These are phyloP conservation scores for Salvelinus alpinus DNA, from an alignment of 2,113 vertebrate genomes.

Conservation along the genomic window DNA sequence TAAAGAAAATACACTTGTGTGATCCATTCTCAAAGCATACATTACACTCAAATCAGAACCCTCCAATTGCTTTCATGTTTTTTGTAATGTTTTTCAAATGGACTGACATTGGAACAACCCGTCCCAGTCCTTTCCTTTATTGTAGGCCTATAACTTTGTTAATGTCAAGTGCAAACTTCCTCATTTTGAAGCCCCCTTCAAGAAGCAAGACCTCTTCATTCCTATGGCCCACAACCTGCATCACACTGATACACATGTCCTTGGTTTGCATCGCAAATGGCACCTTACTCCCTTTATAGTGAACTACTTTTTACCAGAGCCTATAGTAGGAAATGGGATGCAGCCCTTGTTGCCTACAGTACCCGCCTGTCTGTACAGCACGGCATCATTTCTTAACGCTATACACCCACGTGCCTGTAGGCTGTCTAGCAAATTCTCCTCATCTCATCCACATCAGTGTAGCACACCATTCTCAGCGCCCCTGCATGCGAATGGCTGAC, in stretches of 20 bases:
- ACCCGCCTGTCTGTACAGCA: background rate
- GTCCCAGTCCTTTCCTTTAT: too few relatives aligned
- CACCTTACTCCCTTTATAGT: background rate
- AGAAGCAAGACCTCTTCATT: background rate
- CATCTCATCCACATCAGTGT: constrained; percentile 7
- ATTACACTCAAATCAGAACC: background rate
- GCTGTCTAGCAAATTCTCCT: constrained; percentile 24
- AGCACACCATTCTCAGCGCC: background rate
- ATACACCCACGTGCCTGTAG: constrained; percentile 23
- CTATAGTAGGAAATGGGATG: background rate
- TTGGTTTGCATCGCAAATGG: constrained; percentile 24
- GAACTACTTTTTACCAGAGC: too few relatives aligned
- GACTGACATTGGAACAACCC: too few relatives aligned
- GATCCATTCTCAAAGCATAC: background rate
- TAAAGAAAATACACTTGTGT: constrained; percentile 14
- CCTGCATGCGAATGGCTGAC: constrained; percentile 21
- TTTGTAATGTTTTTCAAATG: too few relatives aligned
- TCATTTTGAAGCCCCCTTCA: background rate
- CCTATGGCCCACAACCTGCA: background rate
- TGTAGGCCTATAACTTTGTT: background rate
- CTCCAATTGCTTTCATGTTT: too few relatives aligned
- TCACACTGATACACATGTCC: constrained; percentile 42
- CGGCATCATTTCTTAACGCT: constrained; percentile 24
- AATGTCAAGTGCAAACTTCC: constrained; percentile 6
- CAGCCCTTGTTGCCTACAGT: background rate